Evolutionary conservation across 2,888 invertebrate species (phyloP).

Genomic region (Charanyca ferruginea): DNA sequence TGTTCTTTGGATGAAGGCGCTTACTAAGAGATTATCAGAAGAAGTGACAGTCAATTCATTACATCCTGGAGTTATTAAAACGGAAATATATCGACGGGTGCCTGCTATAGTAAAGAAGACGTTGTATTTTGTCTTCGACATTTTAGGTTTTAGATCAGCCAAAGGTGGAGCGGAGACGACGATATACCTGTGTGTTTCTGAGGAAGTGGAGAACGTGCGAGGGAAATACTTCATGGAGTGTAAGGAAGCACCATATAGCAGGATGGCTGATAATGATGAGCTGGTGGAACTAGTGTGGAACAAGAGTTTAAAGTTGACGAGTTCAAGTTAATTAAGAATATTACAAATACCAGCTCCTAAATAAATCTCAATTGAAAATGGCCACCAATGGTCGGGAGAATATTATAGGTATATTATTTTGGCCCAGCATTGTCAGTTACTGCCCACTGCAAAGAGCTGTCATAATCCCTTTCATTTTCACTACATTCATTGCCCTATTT

Average conservation of each 20-base stretch:
- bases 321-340: too few relatives aligned
- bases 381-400: too few relatives aligned
- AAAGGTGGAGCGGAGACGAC: constrained; percentile 95
- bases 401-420: too few relatives aligned
- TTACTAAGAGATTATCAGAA: constrained; percentile 79
- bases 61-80: constrained; percentile 96
- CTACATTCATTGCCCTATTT: too few relatives aligned
- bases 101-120: constrained; percentile 84
- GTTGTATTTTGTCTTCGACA: constrained; percentile 90
- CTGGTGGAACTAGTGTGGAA: constrained; percentile 95
- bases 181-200: constrained; percentile 93
- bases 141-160: constrained; percentile 93
- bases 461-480: too few relatives aligned
- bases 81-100: constrained; percentile 94
- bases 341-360: too few relatives aligned
- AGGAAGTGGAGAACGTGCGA: constrained; percentile 92
- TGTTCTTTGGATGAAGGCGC: constrained; percentile 83
- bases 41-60: constrained; percentile 95
- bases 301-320: constrained; percentile 70
- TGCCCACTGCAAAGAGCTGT: too few relatives aligned
- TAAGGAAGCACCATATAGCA: constrained; percentile 89
- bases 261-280: constrained; percentile 91
- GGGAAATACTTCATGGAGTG: constrained; percentile 96
- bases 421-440: too few relatives aligned
- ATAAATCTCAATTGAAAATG: too few relatives aligned